Evolutionary conservation across 2,888 invertebrate genomes (phyloP).

Genomic region (Lottia scabra): DNA sequence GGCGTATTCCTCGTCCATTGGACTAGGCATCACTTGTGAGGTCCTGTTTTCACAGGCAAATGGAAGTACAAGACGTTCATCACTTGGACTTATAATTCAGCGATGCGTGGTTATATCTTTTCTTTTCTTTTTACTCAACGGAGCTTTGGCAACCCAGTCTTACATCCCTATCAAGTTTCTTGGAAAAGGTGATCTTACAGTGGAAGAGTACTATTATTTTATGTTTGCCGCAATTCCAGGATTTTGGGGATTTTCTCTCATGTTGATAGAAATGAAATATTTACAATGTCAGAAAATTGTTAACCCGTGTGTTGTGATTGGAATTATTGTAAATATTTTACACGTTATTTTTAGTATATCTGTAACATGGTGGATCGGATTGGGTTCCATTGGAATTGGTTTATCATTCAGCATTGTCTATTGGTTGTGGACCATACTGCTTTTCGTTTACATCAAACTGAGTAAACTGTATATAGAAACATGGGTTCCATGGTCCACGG

Average conservation of each 20-base stretch:
- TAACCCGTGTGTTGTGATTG: background rate
- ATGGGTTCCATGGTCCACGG: background rate
- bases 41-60: background rate
- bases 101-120: background rate
- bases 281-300: background rate
- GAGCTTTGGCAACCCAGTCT: background rate
- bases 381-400: background rate
- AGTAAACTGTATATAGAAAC: background rate
- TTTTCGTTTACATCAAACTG: background rate
- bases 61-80: background rate
- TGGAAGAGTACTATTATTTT: background rate
- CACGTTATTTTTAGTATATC: background rate
- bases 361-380: background rate
- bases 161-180: background rate
- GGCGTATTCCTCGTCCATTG: background rate
- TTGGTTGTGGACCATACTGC: background rate
- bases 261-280: background rate
- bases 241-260: background rate
- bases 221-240: background rate
- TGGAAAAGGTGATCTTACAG: background rate
- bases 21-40: background rate
- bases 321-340: background rate
- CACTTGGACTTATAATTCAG: background rate
- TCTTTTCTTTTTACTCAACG: background rate
- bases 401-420: background rate